These are phyloP conservation scores for Acromyrmex heyeri DNA, from an alignment of 1,140 invertebrate species.

Conservation along the genomic window DNA sequence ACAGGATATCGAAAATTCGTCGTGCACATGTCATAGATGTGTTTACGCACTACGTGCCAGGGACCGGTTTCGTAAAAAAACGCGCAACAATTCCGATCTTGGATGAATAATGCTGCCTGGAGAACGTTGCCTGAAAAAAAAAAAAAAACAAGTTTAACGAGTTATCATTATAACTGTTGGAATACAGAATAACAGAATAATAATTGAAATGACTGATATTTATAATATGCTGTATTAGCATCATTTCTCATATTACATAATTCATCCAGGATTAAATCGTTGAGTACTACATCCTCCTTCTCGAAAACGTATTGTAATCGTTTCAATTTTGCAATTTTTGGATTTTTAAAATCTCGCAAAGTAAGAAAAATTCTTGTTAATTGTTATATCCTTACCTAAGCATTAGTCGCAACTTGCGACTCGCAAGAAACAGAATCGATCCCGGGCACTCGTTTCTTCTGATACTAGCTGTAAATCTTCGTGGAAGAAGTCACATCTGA, in stretches of 20 bases:
- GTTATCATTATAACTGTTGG: not conserved
- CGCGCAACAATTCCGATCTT: conserved; percentile 12
- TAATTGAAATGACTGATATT: conserved; percentile 6
- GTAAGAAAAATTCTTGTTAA: not conserved
- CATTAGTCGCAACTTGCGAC: not conserved
- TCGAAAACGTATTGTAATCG: not conserved
- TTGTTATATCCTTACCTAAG: not conserved
- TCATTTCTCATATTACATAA: not conserved
- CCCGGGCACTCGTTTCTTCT: conserved; percentile 56
- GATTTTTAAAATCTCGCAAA: not conserved
- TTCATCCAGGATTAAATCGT: conserved; percentile 12
- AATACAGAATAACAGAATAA: not conserved
- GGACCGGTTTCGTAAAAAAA: conserved; percentile 61
- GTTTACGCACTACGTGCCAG: conserved; percentile 67
- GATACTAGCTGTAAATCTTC: conserved; percentile 65
- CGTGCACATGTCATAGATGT: conserved; percentile 78
- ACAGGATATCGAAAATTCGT: conserved; percentile 67
- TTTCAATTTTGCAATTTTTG: not conserved
- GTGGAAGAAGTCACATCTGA: conserved; percentile 59
- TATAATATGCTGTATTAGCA: not conserved
- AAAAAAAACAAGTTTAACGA: not conserved
- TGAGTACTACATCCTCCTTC: not conserved
- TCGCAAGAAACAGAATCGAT: conserved; percentile 57
- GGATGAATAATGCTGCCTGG: conserved; percentile 9
- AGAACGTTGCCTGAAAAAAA: not conserved